Conservation (phyloP, 1,140 invertebrate species). For the Drosophila subpulchrella region DNA sequence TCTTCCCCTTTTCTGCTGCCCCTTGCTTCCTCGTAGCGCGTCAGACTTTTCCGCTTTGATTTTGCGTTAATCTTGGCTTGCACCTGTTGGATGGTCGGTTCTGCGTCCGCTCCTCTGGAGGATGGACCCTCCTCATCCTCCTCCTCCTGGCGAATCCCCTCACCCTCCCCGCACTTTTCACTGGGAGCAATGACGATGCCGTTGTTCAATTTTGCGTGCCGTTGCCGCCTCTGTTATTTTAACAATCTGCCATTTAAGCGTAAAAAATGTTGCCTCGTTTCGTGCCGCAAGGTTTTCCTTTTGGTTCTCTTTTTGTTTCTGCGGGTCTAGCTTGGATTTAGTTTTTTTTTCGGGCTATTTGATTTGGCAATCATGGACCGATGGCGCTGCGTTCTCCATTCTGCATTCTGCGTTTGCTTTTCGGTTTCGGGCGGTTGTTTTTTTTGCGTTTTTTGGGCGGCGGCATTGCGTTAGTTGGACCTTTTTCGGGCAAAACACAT, state of each 20-base stretch:
- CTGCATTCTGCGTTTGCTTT: conserved; percentile 62
- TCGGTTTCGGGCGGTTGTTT: conserved; percentile 39
- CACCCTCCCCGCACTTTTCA: background rate
- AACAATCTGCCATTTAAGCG: conserved; percentile 83
- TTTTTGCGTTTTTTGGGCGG: conserved; percentile 46
- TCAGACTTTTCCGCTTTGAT: conserved; percentile 76
- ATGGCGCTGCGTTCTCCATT: conserved; percentile 62
- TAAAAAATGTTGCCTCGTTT: conserved; percentile 83
- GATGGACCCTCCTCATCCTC: conserved; percentile 31
- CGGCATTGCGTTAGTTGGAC: conserved; percentile 73
- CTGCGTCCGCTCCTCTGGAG: conserved; percentile 8
- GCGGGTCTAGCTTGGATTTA: conserved; percentile 15
- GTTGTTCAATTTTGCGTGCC: conserved; percentile 82
- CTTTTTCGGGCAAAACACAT: conserved; percentile 70
- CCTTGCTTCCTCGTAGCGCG: conserved; percentile 40
- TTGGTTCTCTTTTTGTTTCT: conserved; percentile 25
- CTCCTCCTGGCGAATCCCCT: conserved; percentile 23
- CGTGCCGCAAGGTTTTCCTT: conserved; percentile 75
- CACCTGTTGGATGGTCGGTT: conserved; percentile 60
- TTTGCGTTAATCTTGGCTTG: conserved; percentile 79
- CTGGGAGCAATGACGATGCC: conserved; percentile 64
- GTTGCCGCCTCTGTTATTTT: conserved; percentile 83
- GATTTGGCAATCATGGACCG: conserved; percentile 78
- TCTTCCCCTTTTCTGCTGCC: conserved; percentile 6
- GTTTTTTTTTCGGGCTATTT: conserved; percentile 70